Conservation (phyloP, 2,113 vertebrate species). For the Setophaga kirtlandii region DNA sequence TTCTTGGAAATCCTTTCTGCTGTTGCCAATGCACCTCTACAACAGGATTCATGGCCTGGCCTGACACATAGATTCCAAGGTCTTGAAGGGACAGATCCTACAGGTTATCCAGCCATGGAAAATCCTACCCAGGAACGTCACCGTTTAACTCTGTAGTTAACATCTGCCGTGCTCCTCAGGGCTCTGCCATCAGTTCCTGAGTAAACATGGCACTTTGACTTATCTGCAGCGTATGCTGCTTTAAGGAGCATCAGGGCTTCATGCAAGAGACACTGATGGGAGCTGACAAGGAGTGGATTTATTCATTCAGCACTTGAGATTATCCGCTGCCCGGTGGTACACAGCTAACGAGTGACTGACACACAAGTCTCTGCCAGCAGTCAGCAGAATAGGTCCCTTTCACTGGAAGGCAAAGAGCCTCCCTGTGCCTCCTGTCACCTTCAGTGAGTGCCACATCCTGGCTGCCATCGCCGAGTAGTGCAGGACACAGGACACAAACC, state of each 20-base stretch:
- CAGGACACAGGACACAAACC: neutral
- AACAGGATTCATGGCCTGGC: neutral
- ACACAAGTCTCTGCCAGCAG: constrained; percentile 4
- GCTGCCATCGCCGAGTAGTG: fast-evolving
- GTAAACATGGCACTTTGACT: neutral
- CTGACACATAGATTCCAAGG: neutral
- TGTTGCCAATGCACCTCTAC: neutral
- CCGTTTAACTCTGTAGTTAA: neutral
- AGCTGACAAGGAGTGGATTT: constrained; percentile 67
- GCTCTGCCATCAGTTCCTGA: neutral
- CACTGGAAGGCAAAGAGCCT: neutral
- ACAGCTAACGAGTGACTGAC: constrained; percentile 28
- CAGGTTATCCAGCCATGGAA: neutral
- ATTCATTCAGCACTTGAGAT: constrained; percentile 46
- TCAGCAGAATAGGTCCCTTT: constrained; percentile 1
- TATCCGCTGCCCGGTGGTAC: constrained; percentile 38
- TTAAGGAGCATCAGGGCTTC: constrained; percentile 42
- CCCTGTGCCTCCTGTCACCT: constrained; percentile 9
- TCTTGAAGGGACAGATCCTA: neutral
- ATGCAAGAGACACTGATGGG: constrained; percentile 45
- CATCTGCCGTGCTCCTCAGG: neutral
- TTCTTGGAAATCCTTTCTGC: neutral
- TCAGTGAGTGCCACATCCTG: neutral
- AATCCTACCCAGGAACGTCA: neutral
- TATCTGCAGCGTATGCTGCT: constrained; percentile 20